Evolutionary conservation across 1,140 invertebrate species (phyloP).

Genomic region (Leptinotarsa texana): DNA sequence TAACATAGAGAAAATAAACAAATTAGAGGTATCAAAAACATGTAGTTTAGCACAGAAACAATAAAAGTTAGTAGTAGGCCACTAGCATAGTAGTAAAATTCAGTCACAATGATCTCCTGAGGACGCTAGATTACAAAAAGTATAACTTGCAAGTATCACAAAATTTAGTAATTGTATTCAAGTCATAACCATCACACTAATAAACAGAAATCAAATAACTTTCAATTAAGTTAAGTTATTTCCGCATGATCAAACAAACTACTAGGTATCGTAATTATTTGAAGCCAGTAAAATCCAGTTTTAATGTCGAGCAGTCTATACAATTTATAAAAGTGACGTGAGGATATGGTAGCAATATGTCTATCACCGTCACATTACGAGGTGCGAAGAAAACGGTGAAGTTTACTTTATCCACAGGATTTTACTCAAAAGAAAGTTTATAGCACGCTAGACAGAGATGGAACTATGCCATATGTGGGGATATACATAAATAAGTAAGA

Average conservation of each 20-base stretch:
- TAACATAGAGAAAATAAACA: no score
- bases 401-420: slow-evolving; percentile 41
- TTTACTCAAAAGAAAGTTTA: slow-evolving; percentile 40
- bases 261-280: not conserved
- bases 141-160: no score
- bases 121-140: no score
- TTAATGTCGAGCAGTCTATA: slow-evolving; percentile 19
- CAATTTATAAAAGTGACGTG: slow-evolving; percentile 27
- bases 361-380: slow-evolving; percentile 40
- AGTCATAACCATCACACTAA: no score
- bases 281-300: not conserved
- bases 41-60: no score
- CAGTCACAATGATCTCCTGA: no score
- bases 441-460: slow-evolving; percentile 30
- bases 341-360: slow-evolving; percentile 42
- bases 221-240: no score
- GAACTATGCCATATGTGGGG: slow-evolving; percentile 26
- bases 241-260: not conserved
- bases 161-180: no score
- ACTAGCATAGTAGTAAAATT: no score
- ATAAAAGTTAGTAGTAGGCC: no score
- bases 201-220: no score
- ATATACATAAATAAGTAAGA: slow-evolving; percentile 14
- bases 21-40: no score
- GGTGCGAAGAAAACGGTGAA: slow-evolving; percentile 42